phyloP scores from a whole-genome alignment of 53 echinoderm and acorn worm species.

The Echinarachnius parma region DNA sequence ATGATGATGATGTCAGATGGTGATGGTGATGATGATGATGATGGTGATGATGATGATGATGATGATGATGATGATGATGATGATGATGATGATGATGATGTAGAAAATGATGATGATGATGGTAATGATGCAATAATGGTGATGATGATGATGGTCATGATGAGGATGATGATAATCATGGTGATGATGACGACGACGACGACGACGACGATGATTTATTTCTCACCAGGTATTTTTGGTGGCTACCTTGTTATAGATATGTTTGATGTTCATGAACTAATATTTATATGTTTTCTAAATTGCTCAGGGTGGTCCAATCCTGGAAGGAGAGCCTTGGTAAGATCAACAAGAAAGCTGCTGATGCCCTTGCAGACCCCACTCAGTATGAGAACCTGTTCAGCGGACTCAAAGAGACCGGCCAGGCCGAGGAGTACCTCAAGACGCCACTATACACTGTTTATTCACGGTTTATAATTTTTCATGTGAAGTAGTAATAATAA shows the following conservation, averaged over 20 bases:
- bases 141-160: background rate
- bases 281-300: too few species aligned
- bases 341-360: conserved; percentile 81
- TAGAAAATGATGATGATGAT: background rate
- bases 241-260: too few species aligned
- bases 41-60: conserved; percentile 6
- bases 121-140: background rate
- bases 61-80: background rate
- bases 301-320: conserved; percentile 67
- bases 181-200: too few species aligned
- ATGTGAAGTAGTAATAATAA: too few species aligned
- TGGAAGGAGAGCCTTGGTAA: conserved; percentile 90
- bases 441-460: too few species aligned
- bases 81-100: background rate
- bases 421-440: conserved; percentile 73
- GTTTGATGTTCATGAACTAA: too few species aligned
- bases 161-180: background rate
- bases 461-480: too few species aligned
- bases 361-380: conserved; percentile 89
- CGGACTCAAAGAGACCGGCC: conserved; percentile 79
- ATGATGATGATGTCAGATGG: background rate
- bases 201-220: too few species aligned
- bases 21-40: conserved; percentile 4
- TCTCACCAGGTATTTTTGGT: too few species aligned
- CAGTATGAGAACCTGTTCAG: conserved; percentile 94